Evolutionary conservation across 2,888 invertebrate species (phyloP).

Genomic region (Margaritifera margaritifera): DNA sequence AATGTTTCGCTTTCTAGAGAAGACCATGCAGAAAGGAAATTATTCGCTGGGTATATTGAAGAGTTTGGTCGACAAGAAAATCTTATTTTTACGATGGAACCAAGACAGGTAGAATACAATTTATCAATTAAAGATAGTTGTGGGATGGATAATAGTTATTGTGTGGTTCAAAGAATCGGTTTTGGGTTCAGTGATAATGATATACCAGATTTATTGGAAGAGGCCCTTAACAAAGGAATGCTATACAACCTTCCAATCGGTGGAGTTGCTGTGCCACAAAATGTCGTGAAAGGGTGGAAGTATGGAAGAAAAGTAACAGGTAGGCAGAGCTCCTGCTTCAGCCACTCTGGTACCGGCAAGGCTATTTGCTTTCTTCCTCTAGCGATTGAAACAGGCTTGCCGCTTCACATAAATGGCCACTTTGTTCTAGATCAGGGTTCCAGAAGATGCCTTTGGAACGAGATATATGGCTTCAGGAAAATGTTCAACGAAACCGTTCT

Average conservation of each 20-base stretch:
- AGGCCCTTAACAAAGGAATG: conserved; percentile 36
- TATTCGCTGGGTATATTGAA: conserved; percentile 4
- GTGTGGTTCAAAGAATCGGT: conserved; percentile 55
- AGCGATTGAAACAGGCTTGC: conserved; percentile 51
- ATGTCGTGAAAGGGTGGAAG: no score
- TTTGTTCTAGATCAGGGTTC: conserved; percentile 60
- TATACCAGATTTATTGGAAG: conserved; percentile 30
- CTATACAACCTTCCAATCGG: conserved; percentile 49
- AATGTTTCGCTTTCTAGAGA: neutral
- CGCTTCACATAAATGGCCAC: conserved; percentile 59
- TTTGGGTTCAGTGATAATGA: conserved; percentile 20
- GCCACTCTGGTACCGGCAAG: neutral
- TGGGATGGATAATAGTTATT: conserved; percentile 32
- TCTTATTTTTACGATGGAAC: neutral
- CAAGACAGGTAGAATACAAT: conserved; percentile 3
- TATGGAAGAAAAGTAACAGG: neutral
- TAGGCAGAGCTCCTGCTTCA: no score
- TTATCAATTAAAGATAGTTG: conserved; percentile 15
- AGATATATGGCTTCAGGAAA: conserved; percentile 34
- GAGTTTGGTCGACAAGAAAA: neutral
- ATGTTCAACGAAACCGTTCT: conserved; percentile 58
- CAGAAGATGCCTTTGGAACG: conserved; percentile 45
- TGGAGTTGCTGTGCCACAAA: conserved; percentile 44
- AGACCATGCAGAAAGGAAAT: neutral
- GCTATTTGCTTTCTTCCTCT: conserved; percentile 62